Evolutionary conservation across 1,140 invertebrate genomes (phyloP), one percentile per base, ranked within the genome.

Genomic region (Zaprionus ornatus): DNA sequence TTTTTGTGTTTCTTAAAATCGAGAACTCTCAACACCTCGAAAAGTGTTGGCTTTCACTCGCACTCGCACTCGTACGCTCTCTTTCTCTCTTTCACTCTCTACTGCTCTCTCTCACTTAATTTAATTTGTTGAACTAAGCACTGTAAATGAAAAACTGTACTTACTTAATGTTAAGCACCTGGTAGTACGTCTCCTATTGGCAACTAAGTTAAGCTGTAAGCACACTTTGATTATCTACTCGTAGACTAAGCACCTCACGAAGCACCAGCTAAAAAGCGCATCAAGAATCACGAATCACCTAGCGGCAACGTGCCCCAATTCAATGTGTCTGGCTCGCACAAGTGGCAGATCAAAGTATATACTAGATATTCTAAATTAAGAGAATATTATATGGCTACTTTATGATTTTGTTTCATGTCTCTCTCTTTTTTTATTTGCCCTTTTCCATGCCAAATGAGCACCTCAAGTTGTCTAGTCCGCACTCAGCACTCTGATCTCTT

Each of bases 141-240:
- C 84, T 74, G 61, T 68, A 78, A 77, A 79, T 79, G 68, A 90
- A 57, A 86, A 83, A 50, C 10, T 75, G 62, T 84, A 87, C 80
- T 82, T 82, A 87, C 27, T 67, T 73, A 77, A 42, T 59, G 64
- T 65, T 88, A 88, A 88, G 85, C 84, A 88, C 85, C 60, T 82
- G 65, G 70, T 80, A 79, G 69, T 85, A 85, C 74, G 69, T 81
- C 63, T 57, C 37, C 54, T 42, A 77, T 63, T 56, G 45, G 71
- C 71, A 88, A 68, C 65, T 88, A 88, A 84, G 84, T 65, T 62
- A 84, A 80, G 55, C 29, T 54, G 60, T 88, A 87, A 88, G 84
- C 76, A 72, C 84, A 77, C 62, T 65, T 70, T 70, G 63, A 73
- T 76, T 71, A 67, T 67, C 32, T 70, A 74, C 52, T 42, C 27